Conservation (phyloP, 2,797 vertebrate species). For the Hydrophis major region DNA sequence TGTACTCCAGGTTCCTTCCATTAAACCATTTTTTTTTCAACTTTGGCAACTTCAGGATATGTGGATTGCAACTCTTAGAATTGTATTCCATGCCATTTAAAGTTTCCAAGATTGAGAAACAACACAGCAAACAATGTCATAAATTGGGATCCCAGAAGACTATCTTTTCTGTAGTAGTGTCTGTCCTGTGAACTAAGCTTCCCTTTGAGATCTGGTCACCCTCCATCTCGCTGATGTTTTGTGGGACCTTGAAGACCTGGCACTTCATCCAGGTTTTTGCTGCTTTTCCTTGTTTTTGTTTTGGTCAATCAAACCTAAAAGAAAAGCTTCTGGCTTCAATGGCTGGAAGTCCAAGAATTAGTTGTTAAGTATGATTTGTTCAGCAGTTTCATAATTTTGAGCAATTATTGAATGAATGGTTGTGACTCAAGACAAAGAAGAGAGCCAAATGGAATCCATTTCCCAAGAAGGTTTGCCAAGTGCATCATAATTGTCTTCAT, state of each 20-base stretch:
- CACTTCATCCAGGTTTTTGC: not conserved
- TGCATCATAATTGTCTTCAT: not conserved
- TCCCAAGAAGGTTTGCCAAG: not conserved
- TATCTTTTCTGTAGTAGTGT: not conserved
- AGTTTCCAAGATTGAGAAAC: not conserved
- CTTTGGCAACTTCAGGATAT: not conserved
- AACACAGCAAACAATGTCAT: not conserved
- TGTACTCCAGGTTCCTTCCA: not conserved
- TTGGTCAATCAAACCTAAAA: not conserved
- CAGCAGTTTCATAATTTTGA: not conserved
- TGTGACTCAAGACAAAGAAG: not conserved
- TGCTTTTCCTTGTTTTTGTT: not conserved
- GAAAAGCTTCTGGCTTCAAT: not conserved
- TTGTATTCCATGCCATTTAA: not conserved
- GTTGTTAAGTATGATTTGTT: not conserved
- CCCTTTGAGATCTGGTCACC: not conserved
- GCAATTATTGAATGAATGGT: not conserved
- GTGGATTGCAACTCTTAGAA: not conserved
- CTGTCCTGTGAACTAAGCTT: not conserved
- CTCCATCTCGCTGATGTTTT: not conserved
- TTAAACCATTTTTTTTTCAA: not conserved
- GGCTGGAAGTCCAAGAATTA: not conserved
- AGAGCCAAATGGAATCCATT: not conserved
- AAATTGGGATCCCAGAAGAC: not conserved
- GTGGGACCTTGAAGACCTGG: not conserved